Base-by-base conservation (phyloP, 2,888 invertebrate genomes). In the Vanessa cardui region DNA sequence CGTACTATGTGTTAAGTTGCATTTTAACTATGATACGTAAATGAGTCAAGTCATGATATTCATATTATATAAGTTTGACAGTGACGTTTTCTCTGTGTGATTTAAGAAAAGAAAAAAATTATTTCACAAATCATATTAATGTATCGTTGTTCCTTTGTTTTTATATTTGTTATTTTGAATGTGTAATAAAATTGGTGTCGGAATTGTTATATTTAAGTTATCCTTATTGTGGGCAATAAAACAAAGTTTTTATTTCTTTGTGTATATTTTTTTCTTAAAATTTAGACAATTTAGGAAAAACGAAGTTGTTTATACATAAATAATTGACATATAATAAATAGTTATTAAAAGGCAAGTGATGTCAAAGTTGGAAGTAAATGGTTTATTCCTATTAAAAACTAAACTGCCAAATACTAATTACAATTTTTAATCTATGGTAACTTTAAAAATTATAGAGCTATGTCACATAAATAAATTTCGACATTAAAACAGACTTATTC, bases 381-480 rank as follows among this genome's bases (percentile, higher is more conserved):
- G 60, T 52, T 47, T 69, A 66, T 65, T 70, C 71, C 59, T 71
- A 71, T 67, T 65, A 71, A 59, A 69, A 71, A 70, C 58, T 71
- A 74, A 70, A 69, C 72, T 72, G 76, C 75, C 76, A 72, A 74
- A 76, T 74, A 72, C 69, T 72, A 70, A 56, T 56, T 56, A 56
- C 16, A 39, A 39, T 56, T 68, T 85, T 86, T 85, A 88, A 78
- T 80, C 86, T 90, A 92, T 91, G 92, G 92, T 92, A 92, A 92
- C 92, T 91, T 86, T 88, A 78, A 69, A 77, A 78, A 85, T 84
- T 87, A 83, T 81, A 86, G 76, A 84, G 79, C 86, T 89, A 88
- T 85, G 83, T 89, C 85, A 87, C 85, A 90, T 90, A 89, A 91
- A 91, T 89, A 89, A 84, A 82, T 87, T 85, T 84, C 83, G 80